Base-by-base conservation (phyloP, 92 coral and sea anemone species). In the Epizoanthus fatuus region DNA sequence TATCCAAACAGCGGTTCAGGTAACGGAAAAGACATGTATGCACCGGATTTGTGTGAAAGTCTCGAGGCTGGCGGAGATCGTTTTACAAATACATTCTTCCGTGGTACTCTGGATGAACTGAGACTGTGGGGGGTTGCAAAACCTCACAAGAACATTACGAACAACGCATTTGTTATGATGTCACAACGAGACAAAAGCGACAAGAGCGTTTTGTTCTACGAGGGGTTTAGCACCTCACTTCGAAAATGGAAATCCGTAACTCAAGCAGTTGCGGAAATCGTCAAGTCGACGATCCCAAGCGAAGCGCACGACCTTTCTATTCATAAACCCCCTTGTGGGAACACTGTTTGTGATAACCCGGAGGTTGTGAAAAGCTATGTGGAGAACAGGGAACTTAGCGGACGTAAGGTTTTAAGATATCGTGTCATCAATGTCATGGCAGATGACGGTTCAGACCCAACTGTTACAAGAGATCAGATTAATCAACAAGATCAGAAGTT, bases 301-400 rank as follows among this genome's bases (percentile, higher is more conserved):
- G 99, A 97, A 67, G 89, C 94, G 13, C 97, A 97, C 84, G 97
- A 95, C 69, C 81, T 97, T 15, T 81, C 99, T 44, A 91, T 97
- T 80, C 84, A 85, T 12, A 93, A 93, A 49, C 99, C 99, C 4
- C 99, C 98, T 35, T 97, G 99, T 73, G 99, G 99, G 1, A 86
- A 52, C 13, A 97, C 99, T 1, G 98, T 97, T 16, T 97, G 99
- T 52, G 99, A 97, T 76, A 97, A 97, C 85, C 98, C 98, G 0
- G 99, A 97, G 88, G 95, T 97, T 5, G 87, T 93, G 32, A 92
- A 93, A 35, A 97, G 99, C 81, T 97, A 97, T 72, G 91, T 95
- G 44, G 90, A 86, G 42, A 90, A 97, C 75, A 92, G 87, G 6
- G 88, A 79, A 42, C 83, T 91, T 44, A 93, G 98, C 19, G 89